Percentiles rank a stretch among this genome's conserved stretches.
These are phyloP conservation scores for Cerceris rybyensis DNA, from an alignment of 2,888 invertebrate genomes.

Conservation along the genomic window DNA sequence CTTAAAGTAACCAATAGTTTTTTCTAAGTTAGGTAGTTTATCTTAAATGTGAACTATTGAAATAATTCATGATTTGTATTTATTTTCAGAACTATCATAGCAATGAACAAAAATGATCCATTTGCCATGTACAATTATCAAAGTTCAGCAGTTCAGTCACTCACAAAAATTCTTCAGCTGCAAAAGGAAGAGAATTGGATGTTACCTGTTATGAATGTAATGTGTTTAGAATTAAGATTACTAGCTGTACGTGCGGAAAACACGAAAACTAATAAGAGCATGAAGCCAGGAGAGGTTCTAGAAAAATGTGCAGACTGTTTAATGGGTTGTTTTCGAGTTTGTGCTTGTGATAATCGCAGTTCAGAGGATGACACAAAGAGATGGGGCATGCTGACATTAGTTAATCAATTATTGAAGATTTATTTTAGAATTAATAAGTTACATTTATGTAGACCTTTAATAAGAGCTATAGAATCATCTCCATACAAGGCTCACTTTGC, in stretches of 20 bases:
- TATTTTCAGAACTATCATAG: slow-evolving; percentile 82
- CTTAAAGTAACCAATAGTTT: slow-evolving; percentile 69
- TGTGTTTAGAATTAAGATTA: slow-evolving; percentile 94
- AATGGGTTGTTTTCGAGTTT: slow-evolving; percentile 96
- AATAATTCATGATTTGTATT: slow-evolving; percentile 24
- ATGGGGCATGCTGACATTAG: slow-evolving; percentile 96
- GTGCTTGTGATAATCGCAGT: slow-evolving; percentile 96
- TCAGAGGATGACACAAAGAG: slow-evolving; percentile 96
- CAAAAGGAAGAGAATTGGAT: slow-evolving; percentile 99
- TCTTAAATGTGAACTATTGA: not conserved
- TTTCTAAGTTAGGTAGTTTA: not conserved
- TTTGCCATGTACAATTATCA: slow-evolving; percentile 90
- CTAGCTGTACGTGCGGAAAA: slow-evolving; percentile 91
- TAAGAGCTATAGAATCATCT: slow-evolving; percentile 97
- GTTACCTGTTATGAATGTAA: slow-evolving; percentile 94
- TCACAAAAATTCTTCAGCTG: slow-evolving; percentile 91
- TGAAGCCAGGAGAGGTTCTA: slow-evolving; percentile 87
- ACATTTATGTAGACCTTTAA: slow-evolving; percentile 95
- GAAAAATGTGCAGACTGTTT: slow-evolving; percentile 97
- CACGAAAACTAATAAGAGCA: slow-evolving; percentile 80
- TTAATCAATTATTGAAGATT: slow-evolving; percentile 98
- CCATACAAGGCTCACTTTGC: slow-evolving; percentile 94
- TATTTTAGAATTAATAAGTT: slow-evolving; percentile 96
- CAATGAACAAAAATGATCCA: slow-evolving; percentile 82
- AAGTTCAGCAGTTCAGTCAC: slow-evolving; percentile 88